These are phyloP conservation scores for Leuciscus waleckii DNA, from an alignment of 2,797 vertebrate species.

Conservation along the genomic window DNA sequence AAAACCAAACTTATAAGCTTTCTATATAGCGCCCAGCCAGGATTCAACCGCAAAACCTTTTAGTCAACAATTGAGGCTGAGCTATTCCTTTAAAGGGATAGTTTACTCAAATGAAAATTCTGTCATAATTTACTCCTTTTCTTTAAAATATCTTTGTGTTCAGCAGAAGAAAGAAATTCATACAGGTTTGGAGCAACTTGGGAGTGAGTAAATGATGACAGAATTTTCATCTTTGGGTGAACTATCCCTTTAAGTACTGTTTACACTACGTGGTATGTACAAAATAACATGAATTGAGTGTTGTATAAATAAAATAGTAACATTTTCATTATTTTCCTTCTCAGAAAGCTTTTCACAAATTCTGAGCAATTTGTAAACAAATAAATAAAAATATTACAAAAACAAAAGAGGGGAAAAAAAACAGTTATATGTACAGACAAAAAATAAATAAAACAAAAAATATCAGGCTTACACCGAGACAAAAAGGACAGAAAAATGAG, in stretches of 20 bases:
- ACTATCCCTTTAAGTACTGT: too few species aligned
- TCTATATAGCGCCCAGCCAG: not conserved
- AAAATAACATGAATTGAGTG: not conserved
- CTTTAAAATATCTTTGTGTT: not conserved
- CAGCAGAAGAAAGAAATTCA: not conserved
- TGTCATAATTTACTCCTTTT: not conserved
- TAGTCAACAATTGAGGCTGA: not conserved
- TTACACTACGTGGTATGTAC: not conserved
- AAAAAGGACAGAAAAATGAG: not conserved
- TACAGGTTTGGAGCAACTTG: not conserved
- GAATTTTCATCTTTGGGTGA: not conserved
- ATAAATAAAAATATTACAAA: not conserved
- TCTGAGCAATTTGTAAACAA: not conserved
- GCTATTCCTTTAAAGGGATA: not conserved
- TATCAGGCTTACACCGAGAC: not conserved
- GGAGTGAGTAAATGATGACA: not conserved
- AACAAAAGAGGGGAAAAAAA: too few species aligned
- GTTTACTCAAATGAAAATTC: not conserved
- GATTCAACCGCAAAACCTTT: slow-evolving; percentile 13
- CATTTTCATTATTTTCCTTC: not conserved
- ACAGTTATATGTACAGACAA: not conserved
- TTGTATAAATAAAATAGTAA: not conserved
- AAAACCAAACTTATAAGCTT: not conserved
- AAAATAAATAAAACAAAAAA: not conserved
- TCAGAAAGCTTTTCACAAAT: not conserved